Evolutionary conservation across 2,113 vertebrate genomes (phyloP), one percentile per base, ranked within the genome.

Genomic region (Notarius quadriscutis): DNA sequence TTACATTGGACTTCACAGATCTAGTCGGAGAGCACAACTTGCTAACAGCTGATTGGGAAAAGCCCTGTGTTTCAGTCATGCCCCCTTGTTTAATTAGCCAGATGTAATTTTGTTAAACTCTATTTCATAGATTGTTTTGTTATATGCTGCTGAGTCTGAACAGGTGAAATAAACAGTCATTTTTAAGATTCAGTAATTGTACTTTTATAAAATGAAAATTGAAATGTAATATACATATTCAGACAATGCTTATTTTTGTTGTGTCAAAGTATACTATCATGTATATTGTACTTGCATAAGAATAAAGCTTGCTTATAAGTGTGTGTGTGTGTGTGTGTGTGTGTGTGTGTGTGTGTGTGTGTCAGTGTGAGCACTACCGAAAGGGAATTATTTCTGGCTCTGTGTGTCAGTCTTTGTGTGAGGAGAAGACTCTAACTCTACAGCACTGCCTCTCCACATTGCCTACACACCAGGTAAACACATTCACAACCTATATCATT

Each of bases 351-450:
- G 58, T 86, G 77, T 87, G 63, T 74, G 69, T 81, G 67, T 88
- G 15, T 84, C 94, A 99, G 98, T 99, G 98, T 8, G 97, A 99
- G 90, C 97, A 99, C 94, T 99, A 98, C 92, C 97, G 92, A 88
- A 96, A 97, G 83, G 98, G 98, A 2, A 96, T 99, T 25, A 98
- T 99, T 91, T 96, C 98, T 0, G 98, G 98, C 86, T 98, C 98
- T 0, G 93, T 96, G 0, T 99, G 98, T 91, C 96, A 96, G 86
- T 96, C 97, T 41, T 91, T 99, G 90, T 99, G 98, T 41, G 96
- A 96, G 60, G 95, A 97, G 87, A 96, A 89, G 81, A 93, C 91
- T 1, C 93, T 99, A 87, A 94, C 95, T 57, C 95, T 99, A 92
- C 95, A 97, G 92, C 94, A 91, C 88, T 99, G 98, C 91, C 95